Evolutionary conservation across 2,888 invertebrate species (phyloP).

Genomic region (Eupithecia vulgata): DNA sequence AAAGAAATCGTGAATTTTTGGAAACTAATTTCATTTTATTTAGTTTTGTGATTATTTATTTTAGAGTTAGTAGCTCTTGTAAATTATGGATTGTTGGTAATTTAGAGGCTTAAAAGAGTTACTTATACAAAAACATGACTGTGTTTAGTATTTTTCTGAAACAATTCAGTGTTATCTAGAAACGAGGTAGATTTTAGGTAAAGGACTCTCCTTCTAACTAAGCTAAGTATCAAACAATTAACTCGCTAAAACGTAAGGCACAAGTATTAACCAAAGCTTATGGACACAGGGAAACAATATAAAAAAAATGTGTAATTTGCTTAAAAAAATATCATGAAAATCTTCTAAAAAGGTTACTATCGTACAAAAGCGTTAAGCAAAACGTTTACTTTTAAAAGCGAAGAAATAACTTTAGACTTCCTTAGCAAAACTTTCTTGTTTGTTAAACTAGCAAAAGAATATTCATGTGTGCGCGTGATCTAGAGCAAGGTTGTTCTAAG

Average conservation of each 20-base stretch:
- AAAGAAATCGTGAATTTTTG: no score
- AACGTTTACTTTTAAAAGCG: neutral
- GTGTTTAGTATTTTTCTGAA: no score
- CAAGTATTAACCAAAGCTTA: neutral
- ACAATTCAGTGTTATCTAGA: no score
- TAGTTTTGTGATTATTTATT: no score
- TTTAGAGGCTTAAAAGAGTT: no score
- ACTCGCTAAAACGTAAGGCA: neutral
- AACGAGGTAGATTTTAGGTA: no score
- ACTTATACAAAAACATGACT: no score
- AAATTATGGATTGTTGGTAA: no score
- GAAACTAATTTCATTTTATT: no score
- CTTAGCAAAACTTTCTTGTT: neutral
- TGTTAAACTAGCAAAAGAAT: neutral
- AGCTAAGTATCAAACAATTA: neutral
- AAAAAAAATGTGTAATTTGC: neutral
- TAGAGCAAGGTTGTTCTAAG: neutral
- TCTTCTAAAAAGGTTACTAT: neutral
- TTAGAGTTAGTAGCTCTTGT: no score
- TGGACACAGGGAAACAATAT: neutral
- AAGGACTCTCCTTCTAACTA: no score
- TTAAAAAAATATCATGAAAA: neutral
- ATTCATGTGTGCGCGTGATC: conserved; percentile 13
- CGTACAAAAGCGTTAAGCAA: neutral
- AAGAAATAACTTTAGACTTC: neutral